Percentiles rank a stretch among this genome's conserved stretches.
Evolutionary conservation across 1,140 invertebrate species (phyloP).

Genomic region (Meloidogyne exigua): DNA sequence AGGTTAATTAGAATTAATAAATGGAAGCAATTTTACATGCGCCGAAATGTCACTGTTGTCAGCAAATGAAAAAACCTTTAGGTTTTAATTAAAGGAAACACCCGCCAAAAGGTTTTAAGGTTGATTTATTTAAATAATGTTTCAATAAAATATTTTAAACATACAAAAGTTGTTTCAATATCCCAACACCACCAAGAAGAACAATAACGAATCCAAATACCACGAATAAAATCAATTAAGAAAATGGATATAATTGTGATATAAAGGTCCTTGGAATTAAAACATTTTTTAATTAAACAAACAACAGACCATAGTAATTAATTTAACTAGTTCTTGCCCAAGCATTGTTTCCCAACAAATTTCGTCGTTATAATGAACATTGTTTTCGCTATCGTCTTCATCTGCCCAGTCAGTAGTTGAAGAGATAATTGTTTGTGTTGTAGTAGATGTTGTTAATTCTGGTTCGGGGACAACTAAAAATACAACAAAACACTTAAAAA

Average conservation of each 20-base stretch:
- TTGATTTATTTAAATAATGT: no score
- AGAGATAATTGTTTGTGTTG: background rate
- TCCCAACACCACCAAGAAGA: conserved; percentile 96
- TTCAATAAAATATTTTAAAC: background rate
- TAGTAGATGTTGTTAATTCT: background rate
- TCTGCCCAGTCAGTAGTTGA: background rate
- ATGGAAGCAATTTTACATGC: no score
- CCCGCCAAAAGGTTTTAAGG: no score
- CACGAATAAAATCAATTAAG: conserved; percentile 85
- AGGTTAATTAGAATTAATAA: no score
- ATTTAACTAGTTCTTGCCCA: conserved; percentile 71
- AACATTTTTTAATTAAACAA: conserved; percentile 7
- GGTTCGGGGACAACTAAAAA: background rate
- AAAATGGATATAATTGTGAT: conserved; percentile 77
- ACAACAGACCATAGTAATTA: conserved; percentile 36
- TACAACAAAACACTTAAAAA: no score
- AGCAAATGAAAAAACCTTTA: no score
- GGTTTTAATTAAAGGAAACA: no score
- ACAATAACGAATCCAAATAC: conserved; percentile 81
- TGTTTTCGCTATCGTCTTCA: conserved; percentile 22
- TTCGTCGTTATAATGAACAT: conserved; percentile 42
- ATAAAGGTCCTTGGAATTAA: conserved; percentile 37
- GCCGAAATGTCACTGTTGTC: no score
- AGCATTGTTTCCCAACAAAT: conserved; percentile 98
- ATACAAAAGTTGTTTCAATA: conserved; percentile 81